Percentiles rank a stretch among this genome's conserved stretches.
These are phyloP conservation scores for Blastobasis lacticolella DNA, from an alignment of 2,888 invertebrate genomes.

Conservation along the genomic window DNA sequence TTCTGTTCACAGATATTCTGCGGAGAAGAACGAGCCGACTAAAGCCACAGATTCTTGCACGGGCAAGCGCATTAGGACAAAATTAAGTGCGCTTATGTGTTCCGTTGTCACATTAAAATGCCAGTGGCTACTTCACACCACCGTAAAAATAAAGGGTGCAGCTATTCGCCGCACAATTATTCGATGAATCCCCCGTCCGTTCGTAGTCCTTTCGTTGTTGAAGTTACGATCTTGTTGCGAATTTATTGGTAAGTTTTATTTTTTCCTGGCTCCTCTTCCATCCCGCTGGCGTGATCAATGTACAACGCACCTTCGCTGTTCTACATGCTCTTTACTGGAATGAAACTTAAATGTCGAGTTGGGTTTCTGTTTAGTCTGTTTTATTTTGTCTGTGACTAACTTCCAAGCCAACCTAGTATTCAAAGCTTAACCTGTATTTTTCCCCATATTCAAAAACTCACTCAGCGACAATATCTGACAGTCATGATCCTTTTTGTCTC, in stretches of 20 bases:
- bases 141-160: conserved; percentile 48
- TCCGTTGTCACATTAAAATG: conserved; percentile 68
- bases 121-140: conserved; percentile 56
- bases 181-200: conserved; percentile 42
- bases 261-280: neutral
- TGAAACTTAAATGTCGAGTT: too few relatives aligned
- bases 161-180: conserved; percentile 57
- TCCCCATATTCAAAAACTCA: too few relatives aligned
- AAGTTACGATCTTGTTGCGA: conserved; percentile 32
- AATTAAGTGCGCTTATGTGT: conserved; percentile 73
- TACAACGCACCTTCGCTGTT: too few relatives aligned
- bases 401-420: too few relatives aligned
- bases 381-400: too few relatives aligned
- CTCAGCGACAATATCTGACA: too few relatives aligned
- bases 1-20: conserved; percentile 60
- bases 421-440: too few relatives aligned
- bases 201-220: conserved; percentile 24
- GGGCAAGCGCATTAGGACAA: conserved; percentile 63
- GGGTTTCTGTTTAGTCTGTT: too few relatives aligned
- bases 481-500: too few relatives aligned
- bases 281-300: too few relatives aligned
- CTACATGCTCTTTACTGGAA: too few relatives aligned
- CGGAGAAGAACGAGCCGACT: conserved; percentile 50
- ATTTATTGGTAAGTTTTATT: conserved; percentile 27
- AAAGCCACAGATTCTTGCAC: conserved; percentile 49